Evolutionary conservation across 2,888 invertebrate genomes (phyloP).

Genomic region (Labia minor): DNA sequence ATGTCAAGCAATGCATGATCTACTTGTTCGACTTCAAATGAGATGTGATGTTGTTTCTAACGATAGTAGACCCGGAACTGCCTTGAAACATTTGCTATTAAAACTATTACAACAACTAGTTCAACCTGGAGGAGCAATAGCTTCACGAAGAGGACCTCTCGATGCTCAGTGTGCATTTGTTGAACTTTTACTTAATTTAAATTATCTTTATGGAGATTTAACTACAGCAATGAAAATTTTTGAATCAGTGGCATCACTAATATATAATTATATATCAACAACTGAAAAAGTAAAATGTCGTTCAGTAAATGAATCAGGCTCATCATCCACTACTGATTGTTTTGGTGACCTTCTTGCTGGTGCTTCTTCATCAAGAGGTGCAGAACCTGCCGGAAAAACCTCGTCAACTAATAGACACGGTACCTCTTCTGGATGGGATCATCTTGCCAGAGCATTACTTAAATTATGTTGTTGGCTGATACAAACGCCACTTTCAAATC

Average conservation of each 20-base stretch:
- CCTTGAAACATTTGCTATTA: constrained; percentile 53
- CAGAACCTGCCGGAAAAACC: constrained; percentile 50
- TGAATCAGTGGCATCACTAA: constrained; percentile 52
- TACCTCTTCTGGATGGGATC: constrained; percentile 42
- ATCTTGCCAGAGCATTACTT: constrained; percentile 58
- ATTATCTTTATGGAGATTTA: constrained; percentile 57
- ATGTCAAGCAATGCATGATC: constrained; percentile 59
- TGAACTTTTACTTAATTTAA: constrained; percentile 51
- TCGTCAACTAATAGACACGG: constrained; percentile 33
- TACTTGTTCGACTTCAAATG: constrained; percentile 56
- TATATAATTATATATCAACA: constrained; percentile 44
- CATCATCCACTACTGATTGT: constrained; percentile 39
- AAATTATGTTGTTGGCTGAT: constrained; percentile 54
- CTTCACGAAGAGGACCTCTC: constrained; percentile 55
- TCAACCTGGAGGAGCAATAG: constrained; percentile 52
- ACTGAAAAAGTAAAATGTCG: constrained; percentile 45
- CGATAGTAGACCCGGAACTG: constrained; percentile 40
- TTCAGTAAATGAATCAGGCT: constrained; percentile 41
- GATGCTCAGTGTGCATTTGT: constrained; percentile 65
- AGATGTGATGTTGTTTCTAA: constrained; percentile 50
- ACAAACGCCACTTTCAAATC: constrained; percentile 45
- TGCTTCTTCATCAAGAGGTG: constrained; percentile 57
- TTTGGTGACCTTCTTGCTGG: constrained; percentile 69
- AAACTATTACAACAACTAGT: constrained; percentile 61
- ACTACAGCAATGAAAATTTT: constrained; percentile 61